Evolutionary conservation across 2,888 invertebrate genomes (phyloP).

Genomic region (Auanema freiburgensis): DNA sequence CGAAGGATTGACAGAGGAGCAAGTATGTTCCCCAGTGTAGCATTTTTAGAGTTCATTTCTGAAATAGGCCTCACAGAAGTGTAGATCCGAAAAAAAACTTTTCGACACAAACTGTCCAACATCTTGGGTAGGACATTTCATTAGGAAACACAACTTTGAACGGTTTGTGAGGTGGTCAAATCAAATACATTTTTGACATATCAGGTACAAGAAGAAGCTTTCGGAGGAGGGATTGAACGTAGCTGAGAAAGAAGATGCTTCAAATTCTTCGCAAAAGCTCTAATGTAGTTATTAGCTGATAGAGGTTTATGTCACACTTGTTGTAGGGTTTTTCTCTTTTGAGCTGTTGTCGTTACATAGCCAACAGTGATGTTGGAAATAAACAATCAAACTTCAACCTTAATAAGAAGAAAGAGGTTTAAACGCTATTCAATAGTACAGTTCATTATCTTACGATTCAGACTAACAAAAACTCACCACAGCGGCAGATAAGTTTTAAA

Average conservation of each 20-base stretch:
- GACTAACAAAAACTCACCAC: too few species aligned
- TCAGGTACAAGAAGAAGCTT: constrained; percentile 51
- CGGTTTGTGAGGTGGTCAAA: constrained; percentile 26
- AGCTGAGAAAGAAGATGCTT: constrained; percentile 44
- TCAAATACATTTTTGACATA: not conserved
- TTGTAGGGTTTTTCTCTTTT: not conserved
- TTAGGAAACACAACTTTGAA: constrained; percentile 56
- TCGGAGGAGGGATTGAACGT: constrained; percentile 49
- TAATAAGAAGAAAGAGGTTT: too few species aligned
- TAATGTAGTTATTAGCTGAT: too few species aligned
- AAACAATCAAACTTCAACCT: too few species aligned
- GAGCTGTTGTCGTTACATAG: not conserved
- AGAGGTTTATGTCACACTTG: not conserved
- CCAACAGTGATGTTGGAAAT: not conserved
- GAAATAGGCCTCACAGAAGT: constrained; percentile 24
- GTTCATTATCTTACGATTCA: too few species aligned
- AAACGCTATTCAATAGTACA: too few species aligned
- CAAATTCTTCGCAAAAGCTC: constrained; percentile 21
- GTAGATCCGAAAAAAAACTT: constrained; percentile 25
- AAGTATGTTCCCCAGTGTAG: constrained; percentile 1
- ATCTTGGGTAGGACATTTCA: constrained; percentile 56
- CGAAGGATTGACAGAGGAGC: constrained; percentile 10
- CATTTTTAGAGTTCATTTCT: not conserved
- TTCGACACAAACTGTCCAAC: constrained; percentile 40
- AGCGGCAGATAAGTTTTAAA: too few species aligned